A percentile compares a stretch with the other conserved stretches of the same genome.
These are phyloP conservation scores for Drosophila pseudoananassae DNA, from an alignment of 1,140 invertebrate genomes.

Conservation along the genomic window DNA sequence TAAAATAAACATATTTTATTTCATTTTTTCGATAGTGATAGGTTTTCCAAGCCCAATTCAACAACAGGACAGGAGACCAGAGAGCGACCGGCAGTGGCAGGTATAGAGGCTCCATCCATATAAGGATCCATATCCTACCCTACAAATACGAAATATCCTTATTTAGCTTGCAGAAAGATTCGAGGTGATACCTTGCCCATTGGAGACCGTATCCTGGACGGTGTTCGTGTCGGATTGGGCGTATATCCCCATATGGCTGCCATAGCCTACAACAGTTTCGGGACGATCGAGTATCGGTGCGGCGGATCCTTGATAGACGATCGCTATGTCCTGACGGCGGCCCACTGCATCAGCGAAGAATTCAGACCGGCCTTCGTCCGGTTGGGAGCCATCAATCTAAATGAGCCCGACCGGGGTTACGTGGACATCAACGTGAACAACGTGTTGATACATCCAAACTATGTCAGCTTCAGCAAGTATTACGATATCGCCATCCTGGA, in stretches of 20 bases:
- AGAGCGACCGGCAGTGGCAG: conserved; percentile 29
- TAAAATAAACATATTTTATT: background rate
- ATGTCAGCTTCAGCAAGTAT: conserved; percentile 60
- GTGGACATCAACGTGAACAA: conserved; percentile 53
- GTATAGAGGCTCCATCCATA: conserved; percentile 9
- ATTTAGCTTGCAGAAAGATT: conserved; percentile 46
- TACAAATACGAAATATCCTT: too few relatives aligned
- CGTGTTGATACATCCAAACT: conserved; percentile 58
- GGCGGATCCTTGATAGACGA: conserved; percentile 84
- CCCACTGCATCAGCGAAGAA: conserved; percentile 88
- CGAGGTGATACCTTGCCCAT: conserved; percentile 6
- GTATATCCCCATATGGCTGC: conserved; percentile 81
- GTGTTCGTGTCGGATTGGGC: conserved; percentile 50
- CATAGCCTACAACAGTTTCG: conserved; percentile 52
- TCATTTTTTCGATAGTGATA: background rate
- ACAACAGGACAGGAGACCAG: conserved; percentile 6
- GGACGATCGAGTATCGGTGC: conserved; percentile 77
- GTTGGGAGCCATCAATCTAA: conserved; percentile 61
- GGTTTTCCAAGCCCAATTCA: background rate
- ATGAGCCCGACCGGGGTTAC: background rate
- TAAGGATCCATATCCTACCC: too few relatives aligned
- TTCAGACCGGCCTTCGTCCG: conserved; percentile 55
- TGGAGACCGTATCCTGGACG: conserved; percentile 65
- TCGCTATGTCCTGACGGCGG: conserved; percentile 87
- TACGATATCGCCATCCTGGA: conserved; percentile 75